Evolutionary conservation across 1,140 invertebrate genomes (phyloP).

Genomic region (Patella vulgata): DNA sequence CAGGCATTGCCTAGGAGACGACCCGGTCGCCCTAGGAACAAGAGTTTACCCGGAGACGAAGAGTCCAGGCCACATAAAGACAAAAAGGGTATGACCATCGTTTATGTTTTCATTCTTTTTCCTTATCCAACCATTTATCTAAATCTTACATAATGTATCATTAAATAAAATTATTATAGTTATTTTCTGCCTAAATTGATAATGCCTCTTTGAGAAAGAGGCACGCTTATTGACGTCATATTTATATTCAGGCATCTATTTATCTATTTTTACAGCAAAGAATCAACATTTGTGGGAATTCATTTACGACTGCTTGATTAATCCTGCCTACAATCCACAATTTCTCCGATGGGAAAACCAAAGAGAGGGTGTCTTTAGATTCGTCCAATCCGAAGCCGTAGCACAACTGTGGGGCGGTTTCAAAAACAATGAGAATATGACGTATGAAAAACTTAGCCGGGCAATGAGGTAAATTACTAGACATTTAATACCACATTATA

Average conservation of each 20-base stretch:
- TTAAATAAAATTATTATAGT: not conserved
- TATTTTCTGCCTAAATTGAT: not conserved
- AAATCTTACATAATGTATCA: too few species aligned
- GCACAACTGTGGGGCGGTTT: conserved; percentile 86
- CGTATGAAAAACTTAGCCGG: conserved; percentile 91
- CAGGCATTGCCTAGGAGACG: conserved; percentile 32
- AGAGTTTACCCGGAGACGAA: conserved; percentile 48
- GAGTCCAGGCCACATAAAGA: conserved; percentile 44
- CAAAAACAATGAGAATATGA: conserved; percentile 92
- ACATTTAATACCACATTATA: too few species aligned
- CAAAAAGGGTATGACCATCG: conserved; percentile 47
- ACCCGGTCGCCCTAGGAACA: conserved; percentile 52
- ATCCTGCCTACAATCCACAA: conserved; percentile 56
- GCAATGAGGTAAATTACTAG: conserved; percentile 87
- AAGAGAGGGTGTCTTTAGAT: conserved; percentile 83
- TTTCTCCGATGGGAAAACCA: conserved; percentile 87
- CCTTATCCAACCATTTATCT: too few species aligned
- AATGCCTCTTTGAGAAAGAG: too few species aligned
- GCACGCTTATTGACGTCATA: too few species aligned
- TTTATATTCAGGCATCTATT: too few species aligned
- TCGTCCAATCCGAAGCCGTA: conserved; percentile 88
- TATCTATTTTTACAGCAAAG: conserved; percentile 41
- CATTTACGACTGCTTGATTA: conserved; percentile 58
- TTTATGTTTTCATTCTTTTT: not conserved
- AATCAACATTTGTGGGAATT: conserved; percentile 65